Evolutionary conservation across 2,888 invertebrate genomes (phyloP), one percentile per base, ranked within the genome.

Genomic region (Epiblema foenella): DNA sequence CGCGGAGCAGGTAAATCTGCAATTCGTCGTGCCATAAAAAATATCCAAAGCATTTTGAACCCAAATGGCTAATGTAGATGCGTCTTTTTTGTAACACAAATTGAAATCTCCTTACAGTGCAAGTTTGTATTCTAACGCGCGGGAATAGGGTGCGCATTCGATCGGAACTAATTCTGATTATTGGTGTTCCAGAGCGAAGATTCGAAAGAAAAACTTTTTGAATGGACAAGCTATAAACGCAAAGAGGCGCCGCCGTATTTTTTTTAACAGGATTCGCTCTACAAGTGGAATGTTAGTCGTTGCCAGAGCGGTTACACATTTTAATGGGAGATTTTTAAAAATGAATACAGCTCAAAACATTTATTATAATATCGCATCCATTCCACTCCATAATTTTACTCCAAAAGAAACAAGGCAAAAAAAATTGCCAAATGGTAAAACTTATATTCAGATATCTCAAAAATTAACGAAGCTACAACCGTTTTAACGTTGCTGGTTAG

Each of bases 1-100:
- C 78, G 75, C 75, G 73, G 77, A 81, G 84, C 89, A 89, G 89
- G 90, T 89, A 90, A 87, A 85, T 86, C 88, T 83, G 86, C 87
- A 84, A 86, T 83, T 82, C 83, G 79, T 85, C 79, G 75, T 77
- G 76, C 77, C 76, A 79, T 81, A 76, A 79, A 78, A 82, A 81
- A 78, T 75, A 79, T 78, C 80, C 80, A 81, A 79, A 75, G 80
- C 59, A 71, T 69, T 75, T 63, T 77, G 58, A 76, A 73, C 77
- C 73, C 58, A 70, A 72, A 62, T 11, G 9, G 24, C 29, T 66
- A 54, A 42, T 54, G 20, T 49, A 46, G 69, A 66, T 59, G 73
- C 62, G 39, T 33, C 68, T 60, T 66, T 69, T 51, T 72, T 51
- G 58, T 67, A 65, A 60, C 60, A 60, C 72, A 74, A 69, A 74